Percentiles rank a stretch among this genome's conserved stretches.
Conservation (phyloP, 2,888 invertebrate species). For the Temnothorax ravouxi region DNA sequence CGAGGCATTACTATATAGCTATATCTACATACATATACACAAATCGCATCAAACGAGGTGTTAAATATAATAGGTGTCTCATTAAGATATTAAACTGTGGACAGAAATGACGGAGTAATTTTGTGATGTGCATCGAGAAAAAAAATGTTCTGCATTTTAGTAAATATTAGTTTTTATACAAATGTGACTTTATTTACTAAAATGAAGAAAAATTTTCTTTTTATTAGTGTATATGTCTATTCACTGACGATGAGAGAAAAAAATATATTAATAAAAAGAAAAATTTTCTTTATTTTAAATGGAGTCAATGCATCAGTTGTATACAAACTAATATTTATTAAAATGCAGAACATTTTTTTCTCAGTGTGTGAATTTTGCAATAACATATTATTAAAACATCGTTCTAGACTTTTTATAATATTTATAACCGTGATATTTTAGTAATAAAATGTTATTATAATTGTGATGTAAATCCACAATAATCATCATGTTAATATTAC, state of each 20-base stretch:
- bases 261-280: too few species aligned
- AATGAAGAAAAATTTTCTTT: too few species aligned
- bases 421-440: neutral
- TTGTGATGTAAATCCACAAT: neutral
- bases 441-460: constrained; percentile 2
- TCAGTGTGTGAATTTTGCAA: neutral
- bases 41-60: neutral
- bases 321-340: too few species aligned
- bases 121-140: neutral
- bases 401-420: neutral
- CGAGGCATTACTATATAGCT: neutral
- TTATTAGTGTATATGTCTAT: too few species aligned
- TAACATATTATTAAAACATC: neutral
- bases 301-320: too few species aligned
- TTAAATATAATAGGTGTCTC: constrained; percentile 3
- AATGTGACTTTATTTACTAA: too few species aligned
- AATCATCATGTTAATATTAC: neutral
- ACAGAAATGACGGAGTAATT: neutral
- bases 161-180: too few species aligned
- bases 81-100: constrained; percentile 15
- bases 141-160: too few species aligned
- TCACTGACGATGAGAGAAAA: too few species aligned
- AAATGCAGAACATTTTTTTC: too few species aligned
- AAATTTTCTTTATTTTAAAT: too few species aligned
- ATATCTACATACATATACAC: too few species aligned